Conservation (phyloP, 2,797 vertebrate species). For the Arremon brunneinucha region DNA sequence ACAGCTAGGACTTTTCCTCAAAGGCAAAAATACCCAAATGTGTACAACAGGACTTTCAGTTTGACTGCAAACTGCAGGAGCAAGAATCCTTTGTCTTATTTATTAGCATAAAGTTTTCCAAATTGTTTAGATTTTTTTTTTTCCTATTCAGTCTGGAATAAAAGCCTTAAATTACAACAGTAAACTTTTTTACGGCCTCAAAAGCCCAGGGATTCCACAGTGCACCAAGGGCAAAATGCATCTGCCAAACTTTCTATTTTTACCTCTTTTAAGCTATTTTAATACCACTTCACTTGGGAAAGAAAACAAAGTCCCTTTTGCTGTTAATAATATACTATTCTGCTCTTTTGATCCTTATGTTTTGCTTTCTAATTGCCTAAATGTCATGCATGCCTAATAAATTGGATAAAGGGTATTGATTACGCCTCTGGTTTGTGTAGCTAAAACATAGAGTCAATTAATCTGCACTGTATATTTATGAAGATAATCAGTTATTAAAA, state of each 20-base stretch:
- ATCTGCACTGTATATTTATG: slow-evolving; percentile 35
- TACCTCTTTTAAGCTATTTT: slow-evolving; percentile 13
- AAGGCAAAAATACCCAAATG: background rate
- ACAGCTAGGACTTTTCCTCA: background rate
- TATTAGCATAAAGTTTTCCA: background rate
- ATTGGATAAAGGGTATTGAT: slow-evolving; percentile 58
- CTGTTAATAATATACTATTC: background rate
- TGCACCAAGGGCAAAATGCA: background rate
- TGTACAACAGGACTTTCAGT: background rate
- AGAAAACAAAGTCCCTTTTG: background rate
- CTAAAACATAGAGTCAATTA: slow-evolving; percentile 21
- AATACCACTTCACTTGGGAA: slow-evolving; percentile 27
- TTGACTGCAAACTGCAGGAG: background rate
- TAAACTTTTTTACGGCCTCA: background rate
- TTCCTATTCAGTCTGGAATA: background rate
- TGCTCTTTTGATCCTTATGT: slow-evolving; percentile 5
- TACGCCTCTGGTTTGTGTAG: background rate
- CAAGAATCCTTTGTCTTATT: background rate
- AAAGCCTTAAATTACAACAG: background rate
- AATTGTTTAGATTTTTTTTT: background rate
- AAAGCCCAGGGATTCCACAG: background rate
- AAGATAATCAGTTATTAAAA: slow-evolving; percentile 31
- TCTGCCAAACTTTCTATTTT: slow-evolving; percentile 47
- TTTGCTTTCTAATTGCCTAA: slow-evolving; percentile 54
- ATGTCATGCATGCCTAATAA: slow-evolving; percentile 57